A percentile compares a stretch with the other conserved stretches of the same genome.
phyloP scores from a whole-genome alignment of 1,140 invertebrate genomes.

The Berghia stephanieae region DNA sequence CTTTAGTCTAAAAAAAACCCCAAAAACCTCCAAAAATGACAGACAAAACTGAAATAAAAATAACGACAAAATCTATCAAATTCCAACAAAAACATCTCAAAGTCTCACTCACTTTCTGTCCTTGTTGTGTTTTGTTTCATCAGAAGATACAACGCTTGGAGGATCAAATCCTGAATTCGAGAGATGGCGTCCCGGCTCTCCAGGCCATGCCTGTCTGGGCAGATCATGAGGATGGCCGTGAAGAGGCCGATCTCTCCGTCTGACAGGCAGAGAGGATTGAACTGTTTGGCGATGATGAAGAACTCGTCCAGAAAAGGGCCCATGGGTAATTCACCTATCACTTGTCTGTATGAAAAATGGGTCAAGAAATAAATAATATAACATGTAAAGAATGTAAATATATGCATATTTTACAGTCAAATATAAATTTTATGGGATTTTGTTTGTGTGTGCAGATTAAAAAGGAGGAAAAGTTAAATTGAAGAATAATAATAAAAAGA shows the following conservation, averaged over 20 bases:
- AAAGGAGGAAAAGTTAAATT: neutral
- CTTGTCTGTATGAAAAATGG: slow-evolving; percentile 42
- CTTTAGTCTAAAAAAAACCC: neutral
- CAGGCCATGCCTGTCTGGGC: slow-evolving; percentile 49
- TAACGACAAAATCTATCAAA: neutral
- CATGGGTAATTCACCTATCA: slow-evolving; percentile 59
- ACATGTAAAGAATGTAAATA: neutral
- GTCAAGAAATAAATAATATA: neutral
- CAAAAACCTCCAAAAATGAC: neutral
- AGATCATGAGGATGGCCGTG: slow-evolving; percentile 59
- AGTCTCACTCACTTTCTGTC: neutral
- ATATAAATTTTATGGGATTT: neutral
- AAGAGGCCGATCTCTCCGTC: slow-evolving; percentile 62
- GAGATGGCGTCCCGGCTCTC: neutral
- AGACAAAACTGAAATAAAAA: neutral
- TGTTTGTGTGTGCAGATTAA: neutral
- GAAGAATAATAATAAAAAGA: neutral
- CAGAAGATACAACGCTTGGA: neutral
- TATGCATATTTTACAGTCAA: neutral
- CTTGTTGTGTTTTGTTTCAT: neutral
- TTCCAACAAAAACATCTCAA: neutral
- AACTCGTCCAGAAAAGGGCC: slow-evolving; percentile 62
- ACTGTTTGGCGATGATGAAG: slow-evolving; percentile 54
- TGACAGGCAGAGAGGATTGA: slow-evolving; percentile 58
- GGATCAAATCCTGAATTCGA: neutral